These are phyloP conservation scores for Mycetomoellerius zeteki DNA, from an alignment of 1,140 invertebrate species.

Conservation along the genomic window DNA sequence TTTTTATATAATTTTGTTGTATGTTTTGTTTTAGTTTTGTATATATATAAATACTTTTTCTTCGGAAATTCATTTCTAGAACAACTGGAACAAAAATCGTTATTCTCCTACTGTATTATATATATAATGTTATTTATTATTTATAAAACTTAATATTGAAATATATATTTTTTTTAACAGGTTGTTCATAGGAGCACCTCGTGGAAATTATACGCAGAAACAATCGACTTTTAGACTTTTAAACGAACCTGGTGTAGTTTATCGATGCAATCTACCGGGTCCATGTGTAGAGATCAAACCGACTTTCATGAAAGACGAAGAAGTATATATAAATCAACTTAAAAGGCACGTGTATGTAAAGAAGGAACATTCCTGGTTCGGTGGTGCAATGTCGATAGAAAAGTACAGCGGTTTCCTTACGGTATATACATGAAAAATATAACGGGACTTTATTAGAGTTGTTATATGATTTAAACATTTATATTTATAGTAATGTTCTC, in stretches of 20 bases:
- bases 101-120: too few relatives aligned
- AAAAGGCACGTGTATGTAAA: slow-evolving; percentile 31
- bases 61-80: too few relatives aligned
- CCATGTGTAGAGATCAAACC: slow-evolving; percentile 44
- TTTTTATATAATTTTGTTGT: background rate
- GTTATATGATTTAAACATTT: background rate
- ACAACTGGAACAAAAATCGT: too few relatives aligned
- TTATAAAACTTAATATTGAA: background rate
- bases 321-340: slow-evolving; percentile 45
- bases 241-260: slow-evolving; percentile 77
- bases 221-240: background rate
- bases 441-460: background rate
- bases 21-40: too few relatives aligned
- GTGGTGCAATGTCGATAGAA: slow-evolving; percentile 73
- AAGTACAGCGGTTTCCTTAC: slow-evolving; percentile 65
- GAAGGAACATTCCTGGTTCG: slow-evolving; percentile 77
- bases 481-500: too few relatives aligned
- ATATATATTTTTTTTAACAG: slow-evolving; percentile 48
- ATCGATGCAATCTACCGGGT: slow-evolving; percentile 67
- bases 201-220: slow-evolving; percentile 69
- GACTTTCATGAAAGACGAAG: slow-evolving; percentile 41
- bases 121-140: background rate
- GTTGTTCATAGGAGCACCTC: slow-evolving; percentile 79
- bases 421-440: slow-evolving; percentile 59
- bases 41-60: too few relatives aligned